A percentile compares a stretch with the other conserved stretches of the same genome.
Conservation (phyloP, 2,797 vertebrate species). For the Sphenodon punctatus region DNA sequence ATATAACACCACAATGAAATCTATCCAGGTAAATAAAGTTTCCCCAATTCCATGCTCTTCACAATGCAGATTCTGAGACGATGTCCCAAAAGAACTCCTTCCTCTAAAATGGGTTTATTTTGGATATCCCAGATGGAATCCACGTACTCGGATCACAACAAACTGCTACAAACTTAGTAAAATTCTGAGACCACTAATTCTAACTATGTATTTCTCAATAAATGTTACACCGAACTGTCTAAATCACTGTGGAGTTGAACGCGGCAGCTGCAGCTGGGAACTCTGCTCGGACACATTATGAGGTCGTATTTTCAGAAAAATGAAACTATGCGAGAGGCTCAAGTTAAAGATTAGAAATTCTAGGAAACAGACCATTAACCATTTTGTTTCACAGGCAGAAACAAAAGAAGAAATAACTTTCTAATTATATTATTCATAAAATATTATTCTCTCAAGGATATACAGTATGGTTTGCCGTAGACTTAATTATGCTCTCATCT, state of each 20-base stretch:
- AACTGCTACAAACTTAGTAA: slow-evolving; percentile 15
- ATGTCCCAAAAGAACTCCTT: not conserved
- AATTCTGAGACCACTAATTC: slow-evolving; percentile 26
- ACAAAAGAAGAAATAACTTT: not conserved
- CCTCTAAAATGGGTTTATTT: not conserved
- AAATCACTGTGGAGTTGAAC: slow-evolving; percentile 35
- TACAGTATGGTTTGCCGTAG: not conserved
- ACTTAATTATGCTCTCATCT: not conserved
- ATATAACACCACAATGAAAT: not conserved
- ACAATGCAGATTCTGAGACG: not conserved
- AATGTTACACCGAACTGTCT: slow-evolving; percentile 11
- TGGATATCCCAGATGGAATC: slow-evolving; percentile 31
- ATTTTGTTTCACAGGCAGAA: not conserved
- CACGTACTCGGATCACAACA: slow-evolving; percentile 17
- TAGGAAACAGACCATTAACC: not conserved
- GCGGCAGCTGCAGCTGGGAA: slow-evolving; percentile 55
- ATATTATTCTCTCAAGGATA: not conserved
- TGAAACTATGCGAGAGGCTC: not conserved
- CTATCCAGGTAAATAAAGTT: not conserved
- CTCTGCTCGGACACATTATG: not conserved
- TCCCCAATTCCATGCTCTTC: slow-evolving; percentile 19
- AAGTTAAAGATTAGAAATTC: not conserved
- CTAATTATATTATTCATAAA: not conserved
- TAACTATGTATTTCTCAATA: slow-evolving; percentile 33
- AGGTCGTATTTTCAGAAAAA: not conserved